Conservation (phyloP, 2,113 vertebrate species). For the Scomber colias region DNA sequence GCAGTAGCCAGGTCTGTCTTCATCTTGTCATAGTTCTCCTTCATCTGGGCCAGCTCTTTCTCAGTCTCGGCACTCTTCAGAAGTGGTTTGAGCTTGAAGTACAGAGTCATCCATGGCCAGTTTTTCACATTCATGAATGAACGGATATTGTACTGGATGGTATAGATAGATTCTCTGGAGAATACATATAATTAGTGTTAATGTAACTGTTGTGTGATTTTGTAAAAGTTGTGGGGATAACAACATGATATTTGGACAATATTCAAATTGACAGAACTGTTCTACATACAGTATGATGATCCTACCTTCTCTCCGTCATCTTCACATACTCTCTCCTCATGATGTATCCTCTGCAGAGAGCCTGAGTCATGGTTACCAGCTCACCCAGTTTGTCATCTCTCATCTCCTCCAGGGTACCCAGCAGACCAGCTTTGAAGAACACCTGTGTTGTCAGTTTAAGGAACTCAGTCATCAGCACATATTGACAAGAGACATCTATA, state of each 20-base stretch:
- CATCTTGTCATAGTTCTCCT: conserved; percentile 89
- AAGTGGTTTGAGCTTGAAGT: conserved; percentile 85
- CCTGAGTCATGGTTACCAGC: conserved; percentile 85
- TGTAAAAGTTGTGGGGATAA: neutral
- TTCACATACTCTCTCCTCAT: conserved; percentile 83
- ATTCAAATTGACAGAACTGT: no score
- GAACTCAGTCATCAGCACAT: neutral
- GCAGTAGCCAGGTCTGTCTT: conserved; percentile 87
- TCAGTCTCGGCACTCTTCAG: conserved; percentile 87
- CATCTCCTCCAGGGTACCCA: conserved; percentile 94
- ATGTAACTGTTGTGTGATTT: no score
- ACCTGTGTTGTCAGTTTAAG: conserved; percentile 81
- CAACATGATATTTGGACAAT: neutral
- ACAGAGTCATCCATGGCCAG: conserved; percentile 85
- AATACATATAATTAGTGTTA: neutral
- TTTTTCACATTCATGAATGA: conserved; percentile 87
- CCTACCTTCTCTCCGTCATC: conserved; percentile 80
- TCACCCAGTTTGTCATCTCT: conserved; percentile 91
- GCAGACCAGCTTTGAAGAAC: conserved; percentile 96
- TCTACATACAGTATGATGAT: neutral
- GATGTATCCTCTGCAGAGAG: conserved; percentile 74
- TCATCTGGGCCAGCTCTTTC: conserved; percentile 83
- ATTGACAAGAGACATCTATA: neutral
- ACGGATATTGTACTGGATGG: conserved; percentile 90
- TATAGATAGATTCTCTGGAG: conserved; percentile 87